Conservation (phyloP, 2,888 invertebrate genomes). For the Aricia artaxerxes region DNA sequence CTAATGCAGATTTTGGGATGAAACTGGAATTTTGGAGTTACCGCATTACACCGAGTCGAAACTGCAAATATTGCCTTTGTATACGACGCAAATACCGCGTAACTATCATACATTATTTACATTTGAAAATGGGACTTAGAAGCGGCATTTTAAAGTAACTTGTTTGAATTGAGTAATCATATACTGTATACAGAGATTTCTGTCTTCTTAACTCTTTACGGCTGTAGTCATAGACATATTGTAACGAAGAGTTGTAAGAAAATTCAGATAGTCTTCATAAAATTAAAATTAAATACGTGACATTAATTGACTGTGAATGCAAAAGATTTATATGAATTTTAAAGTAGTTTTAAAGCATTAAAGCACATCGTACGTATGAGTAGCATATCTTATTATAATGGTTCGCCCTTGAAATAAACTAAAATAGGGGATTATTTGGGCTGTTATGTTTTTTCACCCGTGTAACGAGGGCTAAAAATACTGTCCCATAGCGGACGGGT, state of each 20-base stretch:
- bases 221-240: too few species aligned
- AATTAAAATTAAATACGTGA: too few species aligned
- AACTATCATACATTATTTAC: not conserved
- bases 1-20: not conserved
- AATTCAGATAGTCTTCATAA: too few species aligned
- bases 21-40: not conserved
- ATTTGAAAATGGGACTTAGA: not conserved
- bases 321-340: too few species aligned
- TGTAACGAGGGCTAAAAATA: not conserved
- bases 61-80: not conserved
- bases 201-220: too few species aligned
- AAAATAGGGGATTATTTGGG: not conserved
- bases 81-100: not conserved
- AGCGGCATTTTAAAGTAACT: not conserved
- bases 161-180: not conserved
- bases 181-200: too few species aligned
- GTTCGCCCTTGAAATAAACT: not conserved
- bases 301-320: too few species aligned
- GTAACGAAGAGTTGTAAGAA: too few species aligned
- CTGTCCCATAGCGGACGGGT: not conserved
- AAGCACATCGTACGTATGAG: too few species aligned
- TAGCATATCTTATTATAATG: too few species aligned
- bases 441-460: slow-evolving; percentile 9
- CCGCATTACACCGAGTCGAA: not conserved
- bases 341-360: too few species aligned